Percentiles rank a stretch among this genome's conserved stretches.
These are phyloP conservation scores for Drosophila subquinaria DNA, from an alignment of 2,888 invertebrate genomes.

Conservation along the genomic window DNA sequence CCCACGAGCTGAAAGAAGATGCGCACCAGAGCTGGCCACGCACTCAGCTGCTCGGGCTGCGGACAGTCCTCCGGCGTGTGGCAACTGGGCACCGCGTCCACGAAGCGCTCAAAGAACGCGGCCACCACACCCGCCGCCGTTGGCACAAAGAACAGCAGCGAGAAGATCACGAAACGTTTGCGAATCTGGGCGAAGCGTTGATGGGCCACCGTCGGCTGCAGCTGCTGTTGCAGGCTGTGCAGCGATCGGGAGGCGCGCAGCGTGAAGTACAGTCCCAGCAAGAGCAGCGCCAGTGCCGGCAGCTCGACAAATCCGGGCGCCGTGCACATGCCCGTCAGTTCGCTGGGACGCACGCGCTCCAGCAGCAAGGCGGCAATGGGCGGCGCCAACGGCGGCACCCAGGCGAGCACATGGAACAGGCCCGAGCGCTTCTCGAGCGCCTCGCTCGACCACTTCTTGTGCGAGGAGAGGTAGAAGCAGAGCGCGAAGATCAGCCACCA, in stretches of 20 bases:
- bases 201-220: slow-evolving; percentile 82
- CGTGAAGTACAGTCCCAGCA: slow-evolving; percentile 83
- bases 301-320: slow-evolving; percentile 86
- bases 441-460: slow-evolving; percentile 97
- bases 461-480: slow-evolving; percentile 95
- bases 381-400: slow-evolving; percentile 94
- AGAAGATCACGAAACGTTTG: slow-evolving; percentile 84
- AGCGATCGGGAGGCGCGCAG: slow-evolving; percentile 84
- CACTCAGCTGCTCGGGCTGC: slow-evolving; percentile 70
- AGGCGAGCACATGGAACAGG: slow-evolving; percentile 94
- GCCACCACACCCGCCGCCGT: slow-evolving; percentile 81
- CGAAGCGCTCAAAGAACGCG: slow-evolving; percentile 82
- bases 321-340: slow-evolving; percentile 93
- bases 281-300: slow-evolving; percentile 81
- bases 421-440: slow-evolving; percentile 94
- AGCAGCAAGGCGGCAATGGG: slow-evolving; percentile 93
- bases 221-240: slow-evolving; percentile 82
- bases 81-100: slow-evolving; percentile 80
- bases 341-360: slow-evolving; percentile 91
- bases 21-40: slow-evolving; percentile 80
- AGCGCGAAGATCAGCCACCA: slow-evolving; percentile 96
- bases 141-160: slow-evolving; percentile 83
- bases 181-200: slow-evolving; percentile 85
- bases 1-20: slow-evolving; percentile 84
- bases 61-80: slow-evolving; percentile 82